Conservation (phyloP, 2,113 vertebrate genomes). For the Hippoglossus stenolepis region DNA sequence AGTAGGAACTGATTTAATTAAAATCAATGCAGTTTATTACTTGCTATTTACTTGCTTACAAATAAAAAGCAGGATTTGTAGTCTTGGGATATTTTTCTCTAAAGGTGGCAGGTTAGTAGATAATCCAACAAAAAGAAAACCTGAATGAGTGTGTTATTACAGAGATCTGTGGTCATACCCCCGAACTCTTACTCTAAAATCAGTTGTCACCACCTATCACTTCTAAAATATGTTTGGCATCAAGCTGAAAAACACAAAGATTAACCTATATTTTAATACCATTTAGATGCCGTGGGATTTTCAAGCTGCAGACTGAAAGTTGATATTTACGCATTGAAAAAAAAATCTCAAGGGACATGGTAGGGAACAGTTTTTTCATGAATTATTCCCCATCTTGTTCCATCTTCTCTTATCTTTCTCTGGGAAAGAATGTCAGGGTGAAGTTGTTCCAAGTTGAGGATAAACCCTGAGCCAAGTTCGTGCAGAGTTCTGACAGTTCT, state of each 20-base stretch:
- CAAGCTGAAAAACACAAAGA: neutral
- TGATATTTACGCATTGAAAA: neutral
- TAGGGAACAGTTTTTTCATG: neutral
- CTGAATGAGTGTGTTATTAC: no score
- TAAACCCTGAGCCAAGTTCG: neutral
- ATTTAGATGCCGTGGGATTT: conserved; percentile 1
- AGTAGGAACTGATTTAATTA: no score
- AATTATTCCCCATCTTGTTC: neutral
- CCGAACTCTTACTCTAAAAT: no score
- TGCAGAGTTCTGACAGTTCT: neutral
- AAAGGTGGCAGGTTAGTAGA: no score
- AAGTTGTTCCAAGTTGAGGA: conserved; percentile 3
- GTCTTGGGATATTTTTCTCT: no score
- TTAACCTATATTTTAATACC: neutral
- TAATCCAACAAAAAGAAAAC: no score
- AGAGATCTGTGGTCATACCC: no score
- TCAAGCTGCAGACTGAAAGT: neutral
- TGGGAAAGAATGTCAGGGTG: neutral
- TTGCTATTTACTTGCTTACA: no score
- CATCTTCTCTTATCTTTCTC: neutral
- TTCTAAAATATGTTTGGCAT: conserved; percentile 3
- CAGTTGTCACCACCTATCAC: no score
- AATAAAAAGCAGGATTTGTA: no score
- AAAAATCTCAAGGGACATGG: neutral
- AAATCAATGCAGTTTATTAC: no score